Evolutionary conservation across 35 echinoderm and acorn worm species (phyloP).

Genomic region (Chiridota heheva): DNA sequence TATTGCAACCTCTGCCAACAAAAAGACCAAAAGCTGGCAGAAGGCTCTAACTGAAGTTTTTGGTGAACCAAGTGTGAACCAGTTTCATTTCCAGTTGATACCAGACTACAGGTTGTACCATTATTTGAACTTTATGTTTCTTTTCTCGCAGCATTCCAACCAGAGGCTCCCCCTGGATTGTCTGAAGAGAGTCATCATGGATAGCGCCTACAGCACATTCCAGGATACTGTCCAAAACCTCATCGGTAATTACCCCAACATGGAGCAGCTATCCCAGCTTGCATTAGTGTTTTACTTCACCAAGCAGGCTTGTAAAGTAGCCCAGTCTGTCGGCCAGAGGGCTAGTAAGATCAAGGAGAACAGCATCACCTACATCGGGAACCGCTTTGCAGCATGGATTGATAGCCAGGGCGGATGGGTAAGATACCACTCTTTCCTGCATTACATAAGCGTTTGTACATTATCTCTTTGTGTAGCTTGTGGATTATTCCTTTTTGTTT

Average conservation of each 20-base stretch:
- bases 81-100: no score
- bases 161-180: slow-evolving; percentile 26
- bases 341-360: slow-evolving; percentile 83
- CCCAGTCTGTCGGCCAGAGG: slow-evolving; percentile 47
- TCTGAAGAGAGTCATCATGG: slow-evolving; percentile 49
- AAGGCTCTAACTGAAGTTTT: no score
- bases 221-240: slow-evolving; percentile 74
- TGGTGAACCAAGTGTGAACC: no score
- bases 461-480: background rate
- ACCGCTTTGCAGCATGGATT: slow-evolving; percentile 82
- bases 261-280: slow-evolving; percentile 65
- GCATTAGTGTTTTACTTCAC: slow-evolving; percentile 90
- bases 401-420: slow-evolving; percentile 94
- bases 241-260: slow-evolving; percentile 65
- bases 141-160: slow-evolving; percentile 25
- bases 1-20: no score
- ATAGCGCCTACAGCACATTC: slow-evolving; percentile 76
- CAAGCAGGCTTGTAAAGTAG: slow-evolving; percentile 78
- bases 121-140: no score
- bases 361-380: slow-evolving; percentile 82
- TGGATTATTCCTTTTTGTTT: background rate
- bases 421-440: slow-evolving; percentile 11
- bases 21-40: no score
- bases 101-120: no score
- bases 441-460: background rate